Percentiles rank a stretch among this genome's conserved stretches.
Evolutionary conservation across 2,113 vertebrate species (phyloP).

Genomic region (Dunckerocampus dactyliophorus): DNA sequence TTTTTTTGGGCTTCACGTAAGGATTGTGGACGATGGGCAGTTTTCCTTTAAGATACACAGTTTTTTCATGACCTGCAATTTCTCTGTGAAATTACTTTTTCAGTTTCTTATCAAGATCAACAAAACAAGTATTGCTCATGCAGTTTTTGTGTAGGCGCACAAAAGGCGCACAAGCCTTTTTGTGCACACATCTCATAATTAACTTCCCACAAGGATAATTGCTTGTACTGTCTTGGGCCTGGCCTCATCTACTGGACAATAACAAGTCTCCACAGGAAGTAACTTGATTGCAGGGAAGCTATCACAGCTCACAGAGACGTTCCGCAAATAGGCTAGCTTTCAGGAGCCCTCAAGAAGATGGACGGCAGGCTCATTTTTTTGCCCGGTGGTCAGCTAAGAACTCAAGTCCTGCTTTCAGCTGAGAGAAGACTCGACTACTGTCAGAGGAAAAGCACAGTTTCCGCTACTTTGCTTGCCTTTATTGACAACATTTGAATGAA

Average conservation of each 20-base stretch:
- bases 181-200: constrained; percentile 12
- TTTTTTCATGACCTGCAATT: no score
- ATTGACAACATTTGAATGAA: no score
- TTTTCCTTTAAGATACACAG: no score
- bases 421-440: neutral
- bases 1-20: no score
- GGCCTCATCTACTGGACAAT: constrained; percentile 21
- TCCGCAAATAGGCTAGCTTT: constrained; percentile 42
- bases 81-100: no score
- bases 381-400: neutral
- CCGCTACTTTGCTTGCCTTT: no score
- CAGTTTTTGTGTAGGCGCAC: neutral
- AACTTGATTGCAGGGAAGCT: constrained; percentile 15
- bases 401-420: neutral
- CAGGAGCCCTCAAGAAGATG: constrained; percentile 48
- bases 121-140: no score
- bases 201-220: constrained; percentile 31
- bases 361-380: constrained; percentile 21
- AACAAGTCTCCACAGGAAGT: constrained; percentile 21
- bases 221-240: constrained; percentile 14
- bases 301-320: constrained; percentile 40
- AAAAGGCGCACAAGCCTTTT: neutral
- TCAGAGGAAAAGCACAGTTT: no score
- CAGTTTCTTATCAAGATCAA: no score
- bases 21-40: no score